These are phyloP conservation scores for Limenitis camilla DNA, from an alignment of 2,888 invertebrate genomes.

Conservation along the genomic window DNA sequence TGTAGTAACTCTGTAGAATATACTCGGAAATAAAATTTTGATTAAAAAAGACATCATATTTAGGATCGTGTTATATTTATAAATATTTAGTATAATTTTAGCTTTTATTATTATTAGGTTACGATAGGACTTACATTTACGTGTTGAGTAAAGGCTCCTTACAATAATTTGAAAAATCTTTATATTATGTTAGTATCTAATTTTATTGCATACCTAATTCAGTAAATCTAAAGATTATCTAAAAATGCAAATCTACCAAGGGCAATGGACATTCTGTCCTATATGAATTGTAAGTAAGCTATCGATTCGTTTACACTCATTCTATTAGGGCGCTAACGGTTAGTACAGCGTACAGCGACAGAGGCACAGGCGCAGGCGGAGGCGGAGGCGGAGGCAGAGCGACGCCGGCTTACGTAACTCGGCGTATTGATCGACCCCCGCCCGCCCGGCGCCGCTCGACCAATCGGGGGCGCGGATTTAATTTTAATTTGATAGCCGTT, in stretches of 20 bases:
- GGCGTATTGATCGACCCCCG: conserved; percentile 56
- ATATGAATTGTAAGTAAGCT: neutral
- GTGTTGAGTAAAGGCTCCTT: no score
- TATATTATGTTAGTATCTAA: no score
- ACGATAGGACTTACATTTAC: no score
- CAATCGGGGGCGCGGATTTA: conserved; percentile 56
- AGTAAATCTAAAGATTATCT: neutral
- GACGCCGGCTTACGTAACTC: conserved; percentile 57
- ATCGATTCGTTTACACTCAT: conserved; percentile 14
- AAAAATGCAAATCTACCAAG: neutral
- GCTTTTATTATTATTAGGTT: no score
- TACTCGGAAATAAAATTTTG: no score
- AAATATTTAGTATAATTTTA: no score
- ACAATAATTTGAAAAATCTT: no score
- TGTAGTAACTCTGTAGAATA: no score
- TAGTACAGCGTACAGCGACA: conserved; percentile 5
- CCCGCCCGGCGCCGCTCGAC: conserved; percentile 35
- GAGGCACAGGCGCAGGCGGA: no score
- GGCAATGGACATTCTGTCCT: neutral
- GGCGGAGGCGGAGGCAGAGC: conserved; percentile 25
- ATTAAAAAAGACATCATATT: no score
- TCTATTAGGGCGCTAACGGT: conserved; percentile 15
- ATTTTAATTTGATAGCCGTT: conserved; percentile 67
- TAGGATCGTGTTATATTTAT: no score
- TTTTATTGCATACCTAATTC: no score